Evolutionary conservation across 2,888 invertebrate genomes (phyloP).

Genomic region (Caprella mutica): DNA sequence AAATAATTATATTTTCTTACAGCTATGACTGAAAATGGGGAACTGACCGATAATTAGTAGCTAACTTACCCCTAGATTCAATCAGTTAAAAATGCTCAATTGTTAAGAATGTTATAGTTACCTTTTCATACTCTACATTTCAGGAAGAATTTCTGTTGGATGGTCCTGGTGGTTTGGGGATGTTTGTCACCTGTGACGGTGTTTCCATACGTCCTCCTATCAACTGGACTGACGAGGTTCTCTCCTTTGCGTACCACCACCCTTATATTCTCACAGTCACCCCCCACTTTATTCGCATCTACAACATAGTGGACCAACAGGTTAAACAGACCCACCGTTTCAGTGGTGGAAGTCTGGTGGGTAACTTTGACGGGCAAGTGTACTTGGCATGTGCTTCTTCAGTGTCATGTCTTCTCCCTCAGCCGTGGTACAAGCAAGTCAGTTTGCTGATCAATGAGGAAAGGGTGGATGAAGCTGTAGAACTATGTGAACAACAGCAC

Average conservation of each 20-base stretch:
- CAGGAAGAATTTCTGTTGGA: conserved; percentile 33
- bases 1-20: too few species aligned
- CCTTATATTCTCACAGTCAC: conserved; percentile 31
- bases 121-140: not conserved
- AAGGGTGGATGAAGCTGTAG: conserved; percentile 45
- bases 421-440: conserved; percentile 47
- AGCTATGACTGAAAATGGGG: too few species aligned
- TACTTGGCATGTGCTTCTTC: conserved; percentile 43
- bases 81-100: too few species aligned
- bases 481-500: conserved; percentile 41
- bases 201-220: conserved; percentile 48
- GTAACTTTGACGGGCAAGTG: conserved; percentile 46
- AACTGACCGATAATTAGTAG: too few species aligned
- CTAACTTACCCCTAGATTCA: too few species aligned
- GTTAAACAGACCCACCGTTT: conserved; percentile 46
- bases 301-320: conserved; percentile 45
- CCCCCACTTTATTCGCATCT: conserved; percentile 26
- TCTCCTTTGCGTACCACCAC: conserved; percentile 27
- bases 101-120: too few species aligned
- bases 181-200: conserved; percentile 47
- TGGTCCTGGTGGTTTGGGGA: conserved; percentile 46
- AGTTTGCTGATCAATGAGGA: conserved; percentile 36
- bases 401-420: conserved; percentile 44
- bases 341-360: conserved; percentile 43
- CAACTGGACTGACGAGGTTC: conserved; percentile 42